These are phyloP conservation scores for Clivina fossor DNA, from an alignment of 2,888 invertebrate genomes.

Conservation along the genomic window DNA sequence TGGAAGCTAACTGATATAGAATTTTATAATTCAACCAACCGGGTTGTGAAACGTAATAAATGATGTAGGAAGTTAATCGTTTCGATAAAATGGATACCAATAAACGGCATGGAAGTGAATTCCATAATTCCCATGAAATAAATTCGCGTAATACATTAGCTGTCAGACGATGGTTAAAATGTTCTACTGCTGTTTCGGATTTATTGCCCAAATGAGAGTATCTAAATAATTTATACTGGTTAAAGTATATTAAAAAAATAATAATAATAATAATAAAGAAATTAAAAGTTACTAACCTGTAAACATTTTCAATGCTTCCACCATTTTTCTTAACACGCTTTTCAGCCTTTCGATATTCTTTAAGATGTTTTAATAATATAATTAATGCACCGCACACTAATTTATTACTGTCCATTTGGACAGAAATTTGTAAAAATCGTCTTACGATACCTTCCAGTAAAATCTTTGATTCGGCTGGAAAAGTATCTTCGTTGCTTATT, in stretches of 20 bases:
- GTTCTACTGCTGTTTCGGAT: constrained; percentile 55
- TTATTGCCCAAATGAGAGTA: constrained; percentile 52
- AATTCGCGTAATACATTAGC: constrained; percentile 62
- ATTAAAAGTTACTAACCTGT: constrained; percentile 49
- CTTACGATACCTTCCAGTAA: constrained; percentile 52
- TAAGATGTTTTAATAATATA: constrained; percentile 62
- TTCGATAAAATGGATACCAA: constrained; percentile 64
- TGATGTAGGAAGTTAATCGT: constrained; percentile 57
- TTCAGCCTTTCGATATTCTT: constrained; percentile 64
- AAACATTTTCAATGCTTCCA: constrained; percentile 55
- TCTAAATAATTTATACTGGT: constrained; percentile 40
- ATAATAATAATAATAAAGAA: neutral
- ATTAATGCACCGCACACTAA: constrained; percentile 55
- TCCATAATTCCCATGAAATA: constrained; percentile 68
- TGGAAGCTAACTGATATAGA: constrained; percentile 41
- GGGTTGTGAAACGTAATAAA: constrained; percentile 57
- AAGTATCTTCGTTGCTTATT: constrained; percentile 54
- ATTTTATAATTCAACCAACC: constrained; percentile 54
- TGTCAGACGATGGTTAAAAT: constrained; percentile 62
- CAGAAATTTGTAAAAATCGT: constrained; percentile 50
- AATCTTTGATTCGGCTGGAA: constrained; percentile 52
- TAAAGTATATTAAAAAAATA: no score
- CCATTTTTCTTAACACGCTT: constrained; percentile 59
- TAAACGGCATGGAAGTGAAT: constrained; percentile 66
- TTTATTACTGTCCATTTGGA: constrained; percentile 51